Base-by-base conservation (phyloP, 53 echinoderm and acorn worm genomes). In the Stichopus horrens region DNA sequence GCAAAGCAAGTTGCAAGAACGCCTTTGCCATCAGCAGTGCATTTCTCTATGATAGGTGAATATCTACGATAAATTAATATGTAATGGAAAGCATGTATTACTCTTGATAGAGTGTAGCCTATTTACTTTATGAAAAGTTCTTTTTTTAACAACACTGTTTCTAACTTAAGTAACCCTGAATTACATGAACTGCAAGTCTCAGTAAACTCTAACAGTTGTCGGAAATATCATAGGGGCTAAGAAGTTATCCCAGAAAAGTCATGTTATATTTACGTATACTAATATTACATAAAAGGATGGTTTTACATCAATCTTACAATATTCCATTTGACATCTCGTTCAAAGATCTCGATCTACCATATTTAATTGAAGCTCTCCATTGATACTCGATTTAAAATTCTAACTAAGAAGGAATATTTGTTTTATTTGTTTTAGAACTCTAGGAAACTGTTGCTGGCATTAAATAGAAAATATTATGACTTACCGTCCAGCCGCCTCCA, bases 401-500 rank as follows among this genome's bases (percentile, higher is more conserved):
- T 63, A 63, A 63, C 11, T 63, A 5, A 13, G 63, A 63, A 3
- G 63, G 60, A 8, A 59, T 59, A 59, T 37, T 37, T 37, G 37
- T 37, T 37, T 37, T 59, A 59, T 37, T 37, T 37, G 37, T 37
- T 37, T 37, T 37, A 2, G 37, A 59, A 59, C 60, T 9, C 60
- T 9, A 4, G 63, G 16, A 63, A 11, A 63, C 63, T 13, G 22
- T 76, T 76, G 5, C 22, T 19, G 11, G 23, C 10, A 76, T 22
- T 76, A 51, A 9, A 16, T 11, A 16, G n/a, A 11, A 23, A 22
- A 9, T 4, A 9, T 23, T 54, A 8, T 10, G 55, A 83, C 83
- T 83, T 56, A 83, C 83, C 23, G 83, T 83, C 83, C 83, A 83
- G 9, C 83, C 83, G 7, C 83, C 83, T 19, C 83, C 83, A 10